Evolutionary conservation across 2,888 invertebrate species (phyloP), one percentile per base, ranked within the genome.

Genomic region (Mechanitis mazaeus): DNA sequence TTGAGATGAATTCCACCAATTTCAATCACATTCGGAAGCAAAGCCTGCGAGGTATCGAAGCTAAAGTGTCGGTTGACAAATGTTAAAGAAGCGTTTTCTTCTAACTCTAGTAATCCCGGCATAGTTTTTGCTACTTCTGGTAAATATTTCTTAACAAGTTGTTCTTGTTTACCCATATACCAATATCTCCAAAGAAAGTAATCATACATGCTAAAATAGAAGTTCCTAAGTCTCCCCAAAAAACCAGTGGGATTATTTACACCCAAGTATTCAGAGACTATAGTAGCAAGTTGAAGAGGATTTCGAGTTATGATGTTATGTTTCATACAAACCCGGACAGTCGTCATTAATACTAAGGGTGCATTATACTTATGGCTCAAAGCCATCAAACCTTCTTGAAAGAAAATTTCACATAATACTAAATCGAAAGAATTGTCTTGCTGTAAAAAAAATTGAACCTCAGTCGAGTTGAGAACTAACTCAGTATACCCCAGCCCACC

Each of bases 1-100:
- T 75, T 78, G 1, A 90, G 72, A 74, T 93, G 92, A 35, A 87
- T 73, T 54, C 92, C 92, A 35, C 92, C 92, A 55, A 93, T 85
- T 71, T 92, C 91, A 0, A 92, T 80, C 60, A 92, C 79, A 70
- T 91, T 91, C 0, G 92, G 92, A 1, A 91, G 80, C 28, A 86
- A 80, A 0, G 92, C 91, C 4, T 80, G 74, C 0, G 91, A 79
- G 3, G 78, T 67, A 54, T 86, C 86, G 60, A 89, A 82, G 71
- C 90, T 91, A 56, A 83, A 86, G 69, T 92, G 92, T 5, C 83
- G 79, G 69, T 92, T 92, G 0, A 88, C 69, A 33, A 92, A 70
- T 20, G 90, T 74, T 61, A 91, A 59, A 0, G 91, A 83, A 1
- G 80, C 77, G 65, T 90, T 81, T 59, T 66, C 81, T 65, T 88